These are phyloP conservation scores for Odocoileus hemionus DNA, from an alignment of 2,113 vertebrate genomes.

Conservation along the genomic window DNA sequence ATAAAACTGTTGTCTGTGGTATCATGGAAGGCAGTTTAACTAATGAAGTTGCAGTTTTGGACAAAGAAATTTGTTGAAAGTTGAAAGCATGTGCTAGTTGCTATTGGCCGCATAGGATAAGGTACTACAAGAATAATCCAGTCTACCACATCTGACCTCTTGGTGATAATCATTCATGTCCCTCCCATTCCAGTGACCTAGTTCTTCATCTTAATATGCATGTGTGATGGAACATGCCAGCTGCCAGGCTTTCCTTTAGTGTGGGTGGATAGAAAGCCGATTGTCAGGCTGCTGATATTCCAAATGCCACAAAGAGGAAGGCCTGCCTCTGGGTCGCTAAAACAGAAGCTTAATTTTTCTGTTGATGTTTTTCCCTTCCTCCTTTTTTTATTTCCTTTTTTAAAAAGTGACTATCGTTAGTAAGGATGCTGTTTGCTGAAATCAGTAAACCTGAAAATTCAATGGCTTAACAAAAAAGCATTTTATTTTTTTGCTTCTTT, in stretches of 20 bases:
- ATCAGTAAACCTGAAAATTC: not conserved
- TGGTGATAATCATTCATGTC: not conserved
- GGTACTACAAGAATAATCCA: not conserved
- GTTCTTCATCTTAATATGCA: not conserved
- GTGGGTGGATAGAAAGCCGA: not conserved
- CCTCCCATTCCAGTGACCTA: not conserved
- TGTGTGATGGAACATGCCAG: not conserved
- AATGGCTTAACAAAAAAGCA: not conserved
- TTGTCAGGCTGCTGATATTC: not conserved
- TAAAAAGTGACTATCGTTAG: not conserved
- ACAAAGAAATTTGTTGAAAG: not conserved
- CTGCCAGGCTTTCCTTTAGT: not conserved
- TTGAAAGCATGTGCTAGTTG: not conserved
- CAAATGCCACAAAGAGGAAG: not conserved
- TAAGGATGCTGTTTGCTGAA: not conserved
- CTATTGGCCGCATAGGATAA: not conserved
- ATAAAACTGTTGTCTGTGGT: not conserved
- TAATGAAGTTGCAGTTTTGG: not conserved
- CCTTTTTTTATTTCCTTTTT: not conserved
- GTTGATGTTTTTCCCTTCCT: not conserved
- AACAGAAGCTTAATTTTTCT: not conserved
- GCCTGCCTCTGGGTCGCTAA: not conserved
- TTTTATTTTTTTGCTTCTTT: not conserved
- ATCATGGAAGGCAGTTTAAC: not conserved
- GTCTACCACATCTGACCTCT: not conserved